These are phyloP conservation scores for Mastacembelus armatus DNA, from an alignment of 2,797 vertebrate species.

Conservation along the genomic window DNA sequence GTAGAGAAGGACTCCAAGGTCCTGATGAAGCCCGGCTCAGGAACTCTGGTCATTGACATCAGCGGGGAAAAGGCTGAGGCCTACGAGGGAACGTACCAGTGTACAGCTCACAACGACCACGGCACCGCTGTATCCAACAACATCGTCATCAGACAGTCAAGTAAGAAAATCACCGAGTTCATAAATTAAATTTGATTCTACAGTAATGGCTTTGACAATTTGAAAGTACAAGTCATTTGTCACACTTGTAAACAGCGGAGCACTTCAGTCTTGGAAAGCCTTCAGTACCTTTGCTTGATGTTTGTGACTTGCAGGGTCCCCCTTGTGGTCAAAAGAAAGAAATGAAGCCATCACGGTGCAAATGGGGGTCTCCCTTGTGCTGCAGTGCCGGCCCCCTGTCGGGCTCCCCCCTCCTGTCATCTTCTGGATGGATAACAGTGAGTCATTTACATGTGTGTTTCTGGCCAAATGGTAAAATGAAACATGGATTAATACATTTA, in stretches of 20 bases:
- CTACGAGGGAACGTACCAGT: conserved; percentile 96
- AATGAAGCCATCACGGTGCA: conserved; percentile 89
- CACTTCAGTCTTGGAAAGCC: neutral
- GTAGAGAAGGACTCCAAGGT: conserved; percentile 93
- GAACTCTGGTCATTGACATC: conserved; percentile 94
- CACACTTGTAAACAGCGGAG: neutral
- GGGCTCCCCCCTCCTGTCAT: conserved; percentile 96
- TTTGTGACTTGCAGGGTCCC: conserved; percentile 88
- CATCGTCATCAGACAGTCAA: conserved; percentile 93
- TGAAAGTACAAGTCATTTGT: too few species aligned
- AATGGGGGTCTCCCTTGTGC: conserved; percentile 88
- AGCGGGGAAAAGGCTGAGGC: conserved; percentile 92
- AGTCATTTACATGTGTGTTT: conserved; percentile 66
- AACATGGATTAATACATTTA: too few species aligned
- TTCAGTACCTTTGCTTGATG: conserved; percentile 31
- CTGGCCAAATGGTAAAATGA: neutral
- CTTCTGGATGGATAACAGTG: conserved; percentile 99
- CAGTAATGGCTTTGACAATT: too few species aligned
- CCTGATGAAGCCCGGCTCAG: conserved; percentile 90
- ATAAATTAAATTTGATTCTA: neutral
- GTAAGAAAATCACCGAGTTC: too few species aligned
- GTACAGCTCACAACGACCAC: conserved; percentile 91
- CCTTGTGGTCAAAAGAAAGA: conserved; percentile 97
- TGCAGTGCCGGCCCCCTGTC: conserved; percentile 92
- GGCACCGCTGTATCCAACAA: conserved; percentile 94